phyloP scores from a whole-genome alignment of 1,140 invertebrate species.

The Saxidomus purpurata region DNA sequence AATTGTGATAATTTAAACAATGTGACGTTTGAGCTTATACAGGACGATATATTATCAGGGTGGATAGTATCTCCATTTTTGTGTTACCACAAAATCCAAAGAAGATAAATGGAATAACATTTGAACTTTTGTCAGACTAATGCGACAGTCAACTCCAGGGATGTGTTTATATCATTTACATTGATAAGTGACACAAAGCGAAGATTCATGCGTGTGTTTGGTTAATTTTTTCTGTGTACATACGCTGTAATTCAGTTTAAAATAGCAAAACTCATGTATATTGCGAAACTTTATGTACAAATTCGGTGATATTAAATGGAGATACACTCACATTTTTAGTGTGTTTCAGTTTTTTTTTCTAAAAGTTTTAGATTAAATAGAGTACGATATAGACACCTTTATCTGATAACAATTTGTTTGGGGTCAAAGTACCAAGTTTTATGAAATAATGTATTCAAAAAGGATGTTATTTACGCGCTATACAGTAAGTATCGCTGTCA shows the following conservation, averaged over 20 bases:
- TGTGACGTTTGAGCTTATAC: neutral
- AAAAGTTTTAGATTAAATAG: slow-evolving; percentile 7
- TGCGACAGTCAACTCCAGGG: neutral
- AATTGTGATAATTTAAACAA: neutral
- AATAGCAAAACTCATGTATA: neutral
- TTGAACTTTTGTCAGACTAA: slow-evolving; percentile 26
- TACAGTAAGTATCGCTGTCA: neutral
- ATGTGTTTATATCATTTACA: slow-evolving; percentile 21
- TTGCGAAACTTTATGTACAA: neutral
- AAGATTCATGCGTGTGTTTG: neutral
- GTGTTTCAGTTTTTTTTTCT: neutral
- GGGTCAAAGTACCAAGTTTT: slow-evolving; percentile 22
- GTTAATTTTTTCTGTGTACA: neutral
- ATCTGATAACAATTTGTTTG: slow-evolving; percentile 15
- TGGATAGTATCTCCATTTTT: slow-evolving; percentile 15
- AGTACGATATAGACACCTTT: neutral
- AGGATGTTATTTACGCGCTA: slow-evolving; percentile 12
- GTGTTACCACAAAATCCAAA: slow-evolving; percentile 28
- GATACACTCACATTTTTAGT: neutral
- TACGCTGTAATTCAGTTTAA: neutral
- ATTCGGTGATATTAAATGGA: neutral
- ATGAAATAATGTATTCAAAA: slow-evolving; percentile 31
- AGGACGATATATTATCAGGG: slow-evolving; percentile 1
- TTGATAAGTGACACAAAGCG: slow-evolving; percentile 12
- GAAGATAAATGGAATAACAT: slow-evolving; percentile 14